These are phyloP conservation scores for Sylvietta virens DNA, from an alignment of 2,113 vertebrate species.

Conservation along the genomic window DNA sequence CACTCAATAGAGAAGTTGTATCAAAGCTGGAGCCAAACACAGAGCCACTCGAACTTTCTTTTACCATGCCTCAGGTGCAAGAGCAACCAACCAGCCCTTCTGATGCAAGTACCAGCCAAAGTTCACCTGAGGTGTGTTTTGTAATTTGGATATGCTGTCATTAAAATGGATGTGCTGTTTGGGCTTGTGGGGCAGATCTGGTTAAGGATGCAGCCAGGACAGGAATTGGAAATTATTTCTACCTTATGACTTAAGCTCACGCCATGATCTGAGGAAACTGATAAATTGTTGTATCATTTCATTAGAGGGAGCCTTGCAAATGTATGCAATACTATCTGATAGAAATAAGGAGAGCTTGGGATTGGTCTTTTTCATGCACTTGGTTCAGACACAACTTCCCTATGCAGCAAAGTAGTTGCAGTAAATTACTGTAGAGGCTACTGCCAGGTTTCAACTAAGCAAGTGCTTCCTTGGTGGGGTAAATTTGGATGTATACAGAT, in stretches of 20 bases:
- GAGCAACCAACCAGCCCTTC: constrained; percentile 72
- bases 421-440: not conserved
- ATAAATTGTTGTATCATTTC: not conserved
- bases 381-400: not conserved
- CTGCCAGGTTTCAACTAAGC: not conserved
- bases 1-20: constrained; percentile 76
- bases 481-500: not conserved
- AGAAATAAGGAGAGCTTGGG: not conserved
- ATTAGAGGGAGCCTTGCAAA: not conserved
- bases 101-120: constrained; percentile 75
- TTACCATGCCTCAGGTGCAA: constrained; percentile 75
- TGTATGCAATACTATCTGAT: not conserved
- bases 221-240: not conserved
- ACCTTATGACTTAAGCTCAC: not conserved
- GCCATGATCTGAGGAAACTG: not conserved
- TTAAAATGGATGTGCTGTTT: not conserved
- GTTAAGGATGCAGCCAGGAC: not conserved
- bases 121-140: constrained; percentile 80
- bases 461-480: not conserved
- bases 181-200: not conserved
- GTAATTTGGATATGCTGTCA: not conserved
- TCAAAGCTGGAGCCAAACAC: constrained; percentile 78
- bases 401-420: not conserved
- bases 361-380: not conserved
- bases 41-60: constrained; percentile 77